A percentile compares a stretch with the other conserved stretches of the same genome.
phyloP scores from a whole-genome alignment of 2,888 invertebrate genomes.

The Parnassius mnemosyne region DNA sequence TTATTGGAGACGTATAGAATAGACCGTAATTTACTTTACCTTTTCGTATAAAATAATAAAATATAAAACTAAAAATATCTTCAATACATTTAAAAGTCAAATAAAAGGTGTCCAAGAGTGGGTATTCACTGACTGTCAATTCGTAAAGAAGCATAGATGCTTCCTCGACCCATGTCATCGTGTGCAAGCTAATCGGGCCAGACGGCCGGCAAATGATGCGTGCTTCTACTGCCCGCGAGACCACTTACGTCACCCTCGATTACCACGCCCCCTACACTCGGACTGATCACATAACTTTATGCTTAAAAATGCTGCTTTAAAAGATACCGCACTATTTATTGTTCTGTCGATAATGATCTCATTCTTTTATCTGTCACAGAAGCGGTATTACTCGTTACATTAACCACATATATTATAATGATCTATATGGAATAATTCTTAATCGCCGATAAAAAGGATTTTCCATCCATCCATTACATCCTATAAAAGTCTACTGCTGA shows the following conservation, averaged over 20 bases:
- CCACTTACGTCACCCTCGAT: slow-evolving; percentile 68
- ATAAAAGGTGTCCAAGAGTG: slow-evolving; percentile 39
- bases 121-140: slow-evolving; percentile 52
- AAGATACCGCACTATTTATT: slow-evolving; percentile 12
- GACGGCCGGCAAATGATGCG: slow-evolving; percentile 74
- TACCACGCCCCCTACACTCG: slow-evolving; percentile 54
- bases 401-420: too few species aligned
- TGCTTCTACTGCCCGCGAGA: slow-evolving; percentile 54
- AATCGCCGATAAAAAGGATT: too few species aligned
- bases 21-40: too few species aligned
- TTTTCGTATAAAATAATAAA: too few species aligned
- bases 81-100: slow-evolving; percentile 14
- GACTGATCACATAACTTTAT: slow-evolving; percentile 47
- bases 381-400: too few species aligned
- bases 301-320: slow-evolving; percentile 26
- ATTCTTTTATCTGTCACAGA: too few species aligned
- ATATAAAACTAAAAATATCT: slow-evolving; percentile 6
- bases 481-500: too few species aligned
- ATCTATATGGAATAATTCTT: too few species aligned
- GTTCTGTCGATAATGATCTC: background rate
- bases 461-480: too few species aligned
- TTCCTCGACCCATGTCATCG: slow-evolving; percentile 58
- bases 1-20: too few species aligned
- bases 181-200: slow-evolving; percentile 57
- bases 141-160: slow-evolving; percentile 45